phyloP scores from a whole-genome alignment of 2,113 vertebrate genomes.

The Enhydra lutris region DNA sequence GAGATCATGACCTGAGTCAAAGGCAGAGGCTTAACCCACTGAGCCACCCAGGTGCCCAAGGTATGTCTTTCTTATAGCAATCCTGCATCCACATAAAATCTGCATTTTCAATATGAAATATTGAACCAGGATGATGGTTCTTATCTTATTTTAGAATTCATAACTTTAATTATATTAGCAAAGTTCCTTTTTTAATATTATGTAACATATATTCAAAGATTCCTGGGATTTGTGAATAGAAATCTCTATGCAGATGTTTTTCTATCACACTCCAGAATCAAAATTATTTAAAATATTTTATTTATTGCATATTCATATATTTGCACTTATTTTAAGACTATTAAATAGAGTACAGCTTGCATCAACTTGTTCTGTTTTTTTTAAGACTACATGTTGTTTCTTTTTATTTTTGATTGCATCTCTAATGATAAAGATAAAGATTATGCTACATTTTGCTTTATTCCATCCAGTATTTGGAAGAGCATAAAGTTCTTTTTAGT shows the following conservation, averaged over 20 bases:
- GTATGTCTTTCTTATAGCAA: neutral
- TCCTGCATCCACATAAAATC: neutral
- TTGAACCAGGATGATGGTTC: neutral
- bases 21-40: no score
- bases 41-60: neutral
- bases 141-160: neutral
- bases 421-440: neutral
- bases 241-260: neutral
- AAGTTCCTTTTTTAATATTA: neutral
- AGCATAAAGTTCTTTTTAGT: neutral
- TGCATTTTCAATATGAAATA: neutral
- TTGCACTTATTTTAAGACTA: neutral
- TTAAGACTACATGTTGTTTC: neutral
- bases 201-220: neutral
- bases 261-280: neutral
- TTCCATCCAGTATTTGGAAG: neutral
- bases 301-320: neutral
- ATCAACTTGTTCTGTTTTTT: neutral
- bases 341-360: neutral
- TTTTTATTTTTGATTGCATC: neutral
- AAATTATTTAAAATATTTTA: neutral
- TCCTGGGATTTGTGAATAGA: neutral
- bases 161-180: neutral
- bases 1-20: no score
- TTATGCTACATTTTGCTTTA: neutral